These are phyloP conservation scores for Morinoia aosen DNA, from an alignment of 2,888 invertebrate genomes.

Conservation along the genomic window DNA sequence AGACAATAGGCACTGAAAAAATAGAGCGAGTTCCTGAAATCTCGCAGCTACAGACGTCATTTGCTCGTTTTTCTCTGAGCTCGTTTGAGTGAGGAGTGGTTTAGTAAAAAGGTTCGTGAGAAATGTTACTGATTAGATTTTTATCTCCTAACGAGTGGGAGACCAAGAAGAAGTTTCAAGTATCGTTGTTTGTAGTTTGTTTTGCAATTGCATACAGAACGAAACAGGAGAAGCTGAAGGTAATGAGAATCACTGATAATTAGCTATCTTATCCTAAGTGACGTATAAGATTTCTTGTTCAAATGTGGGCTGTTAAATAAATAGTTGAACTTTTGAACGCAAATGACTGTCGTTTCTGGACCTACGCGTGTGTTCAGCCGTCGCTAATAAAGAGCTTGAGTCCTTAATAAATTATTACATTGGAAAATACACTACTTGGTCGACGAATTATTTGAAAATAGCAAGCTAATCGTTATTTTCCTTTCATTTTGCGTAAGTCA, in stretches of 20 bases:
- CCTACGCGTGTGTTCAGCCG: no score
- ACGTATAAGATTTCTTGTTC: no score
- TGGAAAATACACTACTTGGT: no score
- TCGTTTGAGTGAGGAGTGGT: conserved; percentile 17
- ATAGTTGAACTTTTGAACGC: no score
- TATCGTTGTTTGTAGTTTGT: background rate
- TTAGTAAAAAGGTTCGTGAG: background rate
- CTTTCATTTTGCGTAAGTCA: no score
- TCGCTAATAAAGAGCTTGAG: no score
- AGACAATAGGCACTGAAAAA: conserved; percentile 30
- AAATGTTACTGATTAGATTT: background rate
- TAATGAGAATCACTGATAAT: background rate
- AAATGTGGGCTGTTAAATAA: no score
- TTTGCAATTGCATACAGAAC: background rate
- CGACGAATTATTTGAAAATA: no score
- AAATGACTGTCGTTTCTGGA: no score
- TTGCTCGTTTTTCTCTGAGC: background rate
- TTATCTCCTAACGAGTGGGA: background rate
- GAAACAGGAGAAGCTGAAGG: background rate
- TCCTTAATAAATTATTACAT: no score
- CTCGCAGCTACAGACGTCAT: conserved; percentile 17
- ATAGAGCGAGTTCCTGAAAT: background rate
- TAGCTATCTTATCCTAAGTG: background rate
- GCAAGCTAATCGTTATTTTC: no score
- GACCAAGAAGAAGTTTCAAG: background rate